Evolutionary conservation across 2,888 invertebrate genomes (phyloP), one percentile per base, ranked within the genome.

Genomic region (Teleiodes luculella): DNA sequence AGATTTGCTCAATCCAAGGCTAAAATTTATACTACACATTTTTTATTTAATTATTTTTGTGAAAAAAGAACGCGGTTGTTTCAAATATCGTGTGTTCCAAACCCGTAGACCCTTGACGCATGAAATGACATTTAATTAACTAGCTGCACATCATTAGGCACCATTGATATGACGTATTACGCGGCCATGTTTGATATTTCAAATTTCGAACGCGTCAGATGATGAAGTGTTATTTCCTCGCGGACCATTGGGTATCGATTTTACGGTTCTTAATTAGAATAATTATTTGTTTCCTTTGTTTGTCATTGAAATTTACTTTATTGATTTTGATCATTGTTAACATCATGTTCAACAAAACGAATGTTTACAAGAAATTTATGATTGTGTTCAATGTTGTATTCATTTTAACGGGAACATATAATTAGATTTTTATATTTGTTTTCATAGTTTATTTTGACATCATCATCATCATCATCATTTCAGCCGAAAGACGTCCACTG

Each of bases 91-190:
- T 49, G 37, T 49, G 49, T 49, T 14, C 14, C 49, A 60, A 50
- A 59, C 62, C 58, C 56, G 51, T 57, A 58, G 55, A 63, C 68
- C 62, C 68, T 69, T 67, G 74, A 76, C 67, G 69, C 71, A 65
- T 74, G 66, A 72, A 73, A 72, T 70, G 70, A 70, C 67, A 64
- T 72, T 74, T 78, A 78, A 79, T 79, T 80, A 80, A 66, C 72
- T 65, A 67, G 67, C 67, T 62, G 58, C 67, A 66, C 65, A 66
- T 78, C 74, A 78, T 78, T 76, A 78, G 69, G 65, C 65, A 66
- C 67, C 67, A 75, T 77, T 73, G 74, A 72, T 77, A 75, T 71
- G 72, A 70, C 71, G 68, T 69, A 67, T 70, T 66, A 64, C 61
- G 61, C 55, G 52, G 57, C 54, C 50, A 53, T 54, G 43, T 49